A percentile compares a stretch with the other conserved stretches of the same genome.
Conservation (phyloP, 2,113 vertebrate genomes). For the Passer domesticus region DNA sequence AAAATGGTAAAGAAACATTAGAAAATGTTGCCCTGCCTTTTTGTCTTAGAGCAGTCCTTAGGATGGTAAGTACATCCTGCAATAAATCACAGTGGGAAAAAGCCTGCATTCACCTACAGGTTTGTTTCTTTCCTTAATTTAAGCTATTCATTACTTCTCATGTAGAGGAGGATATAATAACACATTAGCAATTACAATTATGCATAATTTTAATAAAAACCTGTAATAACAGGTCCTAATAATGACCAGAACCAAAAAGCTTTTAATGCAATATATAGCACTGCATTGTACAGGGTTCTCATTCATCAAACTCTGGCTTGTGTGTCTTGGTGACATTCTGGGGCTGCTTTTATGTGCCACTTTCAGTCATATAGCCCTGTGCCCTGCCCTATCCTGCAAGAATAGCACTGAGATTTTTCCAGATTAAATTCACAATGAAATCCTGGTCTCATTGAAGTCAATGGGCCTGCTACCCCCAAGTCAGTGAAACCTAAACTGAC, state of each 20-base stretch:
- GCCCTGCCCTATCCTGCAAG: background rate
- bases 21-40: background rate
- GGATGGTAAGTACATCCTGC: background rate
- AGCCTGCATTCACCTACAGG: background rate
- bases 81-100: background rate
- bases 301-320: background rate
- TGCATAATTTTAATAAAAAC: constrained; percentile 23
- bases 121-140: constrained; percentile 23
- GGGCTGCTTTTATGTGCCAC: background rate
- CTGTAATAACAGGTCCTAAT: background rate
- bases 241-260: background rate
- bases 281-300: background rate
- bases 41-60: background rate
- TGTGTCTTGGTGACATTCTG: background rate
- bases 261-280: background rate
- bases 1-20: background rate
- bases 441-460: background rate
- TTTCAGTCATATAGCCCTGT: background rate
- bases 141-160: constrained; percentile 30
- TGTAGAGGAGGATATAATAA: background rate
- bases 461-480: background rate
- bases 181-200: constrained; percentile 9
- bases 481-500: background rate
- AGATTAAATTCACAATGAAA: background rate
- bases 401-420: background rate